These are phyloP conservation scores for Varroa destructor DNA, from an alignment of 1,140 invertebrate genomes.

Conservation along the genomic window DNA sequence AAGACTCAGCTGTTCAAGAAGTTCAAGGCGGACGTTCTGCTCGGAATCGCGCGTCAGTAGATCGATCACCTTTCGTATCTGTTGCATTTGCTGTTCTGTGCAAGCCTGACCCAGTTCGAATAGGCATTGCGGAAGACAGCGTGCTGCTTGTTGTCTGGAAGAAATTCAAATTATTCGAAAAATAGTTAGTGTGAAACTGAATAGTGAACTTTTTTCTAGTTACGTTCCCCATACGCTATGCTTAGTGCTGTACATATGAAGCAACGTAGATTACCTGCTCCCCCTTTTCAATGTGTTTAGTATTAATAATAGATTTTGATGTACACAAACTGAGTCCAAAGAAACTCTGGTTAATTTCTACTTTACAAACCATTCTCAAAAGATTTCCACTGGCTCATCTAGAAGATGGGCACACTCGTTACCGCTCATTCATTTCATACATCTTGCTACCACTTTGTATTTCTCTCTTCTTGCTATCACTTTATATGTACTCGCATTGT, in stretches of 20 bases:
- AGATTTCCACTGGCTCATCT: background rate
- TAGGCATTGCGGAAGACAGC: conserved; percentile 14
- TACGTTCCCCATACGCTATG: conserved; percentile 1
- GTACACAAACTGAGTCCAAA: background rate
- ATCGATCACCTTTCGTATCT: conserved; percentile 20
- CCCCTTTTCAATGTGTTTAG: background rate
- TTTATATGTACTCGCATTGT: too few relatives aligned
- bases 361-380: background rate
- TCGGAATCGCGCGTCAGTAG: background rate
- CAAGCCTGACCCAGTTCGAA: conserved; percentile 9
- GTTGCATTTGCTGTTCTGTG: conserved; percentile 20
- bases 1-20: conserved; percentile 7
- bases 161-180: background rate
- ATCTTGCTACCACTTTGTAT: too few relatives aligned
- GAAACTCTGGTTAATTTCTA: background rate
- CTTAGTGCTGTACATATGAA: background rate
- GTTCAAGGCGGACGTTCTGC: conserved; percentile 18
- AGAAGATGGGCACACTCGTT: too few relatives aligned
- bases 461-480: too few relatives aligned
- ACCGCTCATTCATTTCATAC: too few relatives aligned
- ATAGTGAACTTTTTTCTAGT: conserved; percentile 3
- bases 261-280: background rate
- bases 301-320: background rate
- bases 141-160: conserved; percentile 24
- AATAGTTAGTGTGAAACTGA: background rate